Percentiles rank a stretch among this genome's conserved stretches.
Conservation (phyloP, 2,888 invertebrate genomes). For the Folsomia manolachei region DNA sequence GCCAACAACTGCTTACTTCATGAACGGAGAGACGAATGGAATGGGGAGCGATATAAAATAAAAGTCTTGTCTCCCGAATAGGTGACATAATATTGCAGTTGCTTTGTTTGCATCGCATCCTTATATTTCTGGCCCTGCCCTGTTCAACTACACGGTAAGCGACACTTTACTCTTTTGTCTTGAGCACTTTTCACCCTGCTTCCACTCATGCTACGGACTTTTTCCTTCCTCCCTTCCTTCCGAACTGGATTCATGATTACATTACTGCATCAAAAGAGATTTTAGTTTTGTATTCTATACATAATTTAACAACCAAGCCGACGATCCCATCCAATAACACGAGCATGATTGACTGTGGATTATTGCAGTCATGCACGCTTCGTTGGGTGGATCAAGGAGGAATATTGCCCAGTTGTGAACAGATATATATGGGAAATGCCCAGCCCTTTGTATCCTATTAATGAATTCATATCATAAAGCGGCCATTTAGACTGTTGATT, state of each 20-base stretch:
- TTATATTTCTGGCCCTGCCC: conserved; percentile 1
- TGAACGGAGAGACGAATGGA: too few relatives aligned
- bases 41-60: too few relatives aligned
- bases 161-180: conserved; percentile 7
- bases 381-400: background rate
- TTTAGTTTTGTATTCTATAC: background rate
- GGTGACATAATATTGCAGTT: conserved; percentile 16
- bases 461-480: background rate
- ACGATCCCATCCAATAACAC: too few relatives aligned
- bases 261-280: background rate
- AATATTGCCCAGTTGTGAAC: background rate
- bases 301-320: background rate
- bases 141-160: background rate
- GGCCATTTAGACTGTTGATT: too few relatives aligned
- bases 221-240: too few relatives aligned
- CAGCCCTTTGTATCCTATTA: background rate
- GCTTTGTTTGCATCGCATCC: conserved; percentile 2
- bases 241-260: conserved; percentile 8
- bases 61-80: background rate
- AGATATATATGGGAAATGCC: background rate
- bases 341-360: background rate
- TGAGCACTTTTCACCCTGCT: conserved; percentile 13
- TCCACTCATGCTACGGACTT: too few relatives aligned
- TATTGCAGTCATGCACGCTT: background rate
- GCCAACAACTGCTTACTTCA: too few relatives aligned